Evolutionary conservation across 2,113 vertebrate species (phyloP).

Genomic region (Leucosticte australis): DNA sequence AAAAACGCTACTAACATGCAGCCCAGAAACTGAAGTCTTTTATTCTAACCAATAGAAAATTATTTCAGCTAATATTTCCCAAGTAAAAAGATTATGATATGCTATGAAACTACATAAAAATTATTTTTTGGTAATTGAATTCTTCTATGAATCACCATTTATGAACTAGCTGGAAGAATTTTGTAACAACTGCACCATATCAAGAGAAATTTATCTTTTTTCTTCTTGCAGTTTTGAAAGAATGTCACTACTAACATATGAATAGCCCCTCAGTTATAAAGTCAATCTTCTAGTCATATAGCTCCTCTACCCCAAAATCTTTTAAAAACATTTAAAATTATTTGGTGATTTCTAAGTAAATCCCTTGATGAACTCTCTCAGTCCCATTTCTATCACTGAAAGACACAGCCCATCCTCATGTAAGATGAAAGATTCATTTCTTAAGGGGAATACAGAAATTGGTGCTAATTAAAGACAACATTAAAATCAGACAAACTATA

Average conservation of each 20-base stretch:
- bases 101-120: not conserved
- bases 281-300: not conserved
- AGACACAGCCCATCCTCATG: not conserved
- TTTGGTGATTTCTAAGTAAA: not conserved
- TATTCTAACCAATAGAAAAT: not conserved
- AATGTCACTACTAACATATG: not conserved
- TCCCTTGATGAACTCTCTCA: not conserved
- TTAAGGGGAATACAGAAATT: not conserved
- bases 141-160: not conserved
- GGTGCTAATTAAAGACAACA: not conserved
- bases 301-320: not conserved
- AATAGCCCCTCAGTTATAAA: not conserved
- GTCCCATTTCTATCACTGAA: not conserved
- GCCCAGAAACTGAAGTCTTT: not conserved
- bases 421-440: not conserved
- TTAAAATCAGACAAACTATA: not conserved
- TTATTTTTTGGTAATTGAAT: not conserved
- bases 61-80: not conserved
- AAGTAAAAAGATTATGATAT: not conserved
- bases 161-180: not conserved
- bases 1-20: not conserved
- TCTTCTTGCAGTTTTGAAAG: not conserved
- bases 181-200: not conserved
- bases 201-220: not conserved
- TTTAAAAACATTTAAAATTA: not conserved